Evolutionary conservation across 2,888 invertebrate genomes (phyloP).

Genomic region (Spialia ferax): DNA sequence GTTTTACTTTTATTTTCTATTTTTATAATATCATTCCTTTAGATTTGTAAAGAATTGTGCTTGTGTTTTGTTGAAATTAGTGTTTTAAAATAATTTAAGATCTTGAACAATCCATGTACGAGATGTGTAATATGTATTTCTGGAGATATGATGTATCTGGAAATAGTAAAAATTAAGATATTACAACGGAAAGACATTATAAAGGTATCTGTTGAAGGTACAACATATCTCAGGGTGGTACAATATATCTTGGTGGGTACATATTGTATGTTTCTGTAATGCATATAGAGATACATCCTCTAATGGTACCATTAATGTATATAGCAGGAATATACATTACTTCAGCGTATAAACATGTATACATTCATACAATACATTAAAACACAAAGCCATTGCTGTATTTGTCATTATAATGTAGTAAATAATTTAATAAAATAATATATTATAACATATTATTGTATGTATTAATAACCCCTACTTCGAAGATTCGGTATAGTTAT

Average conservation of each 20-base stretch:
- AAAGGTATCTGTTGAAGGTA: too few species aligned
- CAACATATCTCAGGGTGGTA: too few species aligned
- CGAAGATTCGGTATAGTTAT: conserved; percentile 12
- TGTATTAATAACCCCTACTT: conserved; percentile 6
- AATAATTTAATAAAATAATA: background rate
- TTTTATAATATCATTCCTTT: conserved; percentile 57
- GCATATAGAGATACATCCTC: too few species aligned
- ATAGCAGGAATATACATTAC: background rate
- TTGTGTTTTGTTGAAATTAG: conserved; percentile 25
- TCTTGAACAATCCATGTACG: background rate
- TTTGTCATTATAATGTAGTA: background rate
- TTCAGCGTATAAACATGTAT: background rate
- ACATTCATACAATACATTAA: background rate
- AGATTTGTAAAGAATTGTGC: conserved; percentile 48
- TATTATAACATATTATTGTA: too few species aligned
- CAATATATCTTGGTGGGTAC: too few species aligned
- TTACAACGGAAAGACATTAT: too few species aligned
- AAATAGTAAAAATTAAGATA: too few species aligned
- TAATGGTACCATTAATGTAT: background rate
- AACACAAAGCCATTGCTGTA: background rate
- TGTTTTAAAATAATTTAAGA: background rate
- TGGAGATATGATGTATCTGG: background rate
- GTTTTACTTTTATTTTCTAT: too few species aligned
- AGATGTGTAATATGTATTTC: background rate
- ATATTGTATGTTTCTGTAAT: too few species aligned